A percentile compares a stretch with the other conserved stretches of the same genome.
Evolutionary conservation across 2,113 vertebrate species (phyloP).

Genomic region (Centropus bengalensis): DNA sequence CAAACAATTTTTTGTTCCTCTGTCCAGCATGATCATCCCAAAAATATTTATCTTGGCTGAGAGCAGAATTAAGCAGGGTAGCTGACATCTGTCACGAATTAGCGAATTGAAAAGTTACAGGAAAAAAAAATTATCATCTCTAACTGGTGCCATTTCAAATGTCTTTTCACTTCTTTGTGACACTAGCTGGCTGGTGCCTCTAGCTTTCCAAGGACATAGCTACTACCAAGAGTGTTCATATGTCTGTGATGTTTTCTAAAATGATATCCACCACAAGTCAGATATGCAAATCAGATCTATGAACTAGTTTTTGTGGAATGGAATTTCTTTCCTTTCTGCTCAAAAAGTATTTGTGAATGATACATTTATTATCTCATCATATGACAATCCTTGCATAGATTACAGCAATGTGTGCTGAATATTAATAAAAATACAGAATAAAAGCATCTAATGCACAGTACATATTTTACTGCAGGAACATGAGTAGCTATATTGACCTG

Average conservation of each 20-base stretch:
- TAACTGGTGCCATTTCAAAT: background rate
- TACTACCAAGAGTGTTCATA: background rate
- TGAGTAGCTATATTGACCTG: background rate
- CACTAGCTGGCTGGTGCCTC: background rate
- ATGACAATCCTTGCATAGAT: background rate
- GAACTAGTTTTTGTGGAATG: background rate
- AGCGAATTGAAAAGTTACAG: slow-evolving; percentile 22
- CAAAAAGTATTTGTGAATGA: background rate
- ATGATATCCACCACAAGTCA: background rate
- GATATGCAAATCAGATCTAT: background rate
- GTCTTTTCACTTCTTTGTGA: background rate
- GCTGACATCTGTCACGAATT: slow-evolving; percentile 47
- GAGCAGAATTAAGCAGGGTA: slow-evolving; percentile 2
- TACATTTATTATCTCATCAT: background rate
- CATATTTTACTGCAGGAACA: background rate
- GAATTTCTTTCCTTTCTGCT: background rate
- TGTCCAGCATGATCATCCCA: background rate
- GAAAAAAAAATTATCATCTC: slow-evolving; percentile 14
- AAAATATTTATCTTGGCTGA: slow-evolving; percentile 60
- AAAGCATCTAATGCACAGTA: background rate
- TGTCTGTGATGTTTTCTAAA: background rate
- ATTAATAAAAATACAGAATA: background rate
- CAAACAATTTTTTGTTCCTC: slow-evolving; percentile 36
- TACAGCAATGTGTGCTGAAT: background rate
- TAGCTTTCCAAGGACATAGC: background rate